These are phyloP conservation scores for Rutilus rutilus DNA, from an alignment of 2,113 vertebrate species.

Conservation along the genomic window DNA sequence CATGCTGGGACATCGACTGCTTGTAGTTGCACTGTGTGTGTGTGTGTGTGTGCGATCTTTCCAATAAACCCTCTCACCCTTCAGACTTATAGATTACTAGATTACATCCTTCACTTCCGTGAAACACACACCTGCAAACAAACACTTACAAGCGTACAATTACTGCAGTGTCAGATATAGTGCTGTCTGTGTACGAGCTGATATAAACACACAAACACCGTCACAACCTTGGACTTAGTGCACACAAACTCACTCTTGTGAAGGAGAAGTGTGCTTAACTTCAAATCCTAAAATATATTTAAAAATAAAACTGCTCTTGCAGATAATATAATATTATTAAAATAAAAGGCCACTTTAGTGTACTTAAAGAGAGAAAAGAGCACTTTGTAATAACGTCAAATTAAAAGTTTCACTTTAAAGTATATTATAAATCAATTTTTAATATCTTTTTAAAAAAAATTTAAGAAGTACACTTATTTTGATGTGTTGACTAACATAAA, in stretches of 20 bases:
- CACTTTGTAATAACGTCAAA: not conserved
- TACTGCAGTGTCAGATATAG: slow-evolving; percentile 41
- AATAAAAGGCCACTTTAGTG: not conserved
- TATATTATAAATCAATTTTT: not conserved
- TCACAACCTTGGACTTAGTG: not conserved
- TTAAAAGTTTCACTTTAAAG: not conserved
- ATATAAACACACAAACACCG: slow-evolving; percentile 25
- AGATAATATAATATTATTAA: not conserved
- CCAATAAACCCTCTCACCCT: slow-evolving; percentile 82
- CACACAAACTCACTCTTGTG: not conserved
- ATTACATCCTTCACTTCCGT: slow-evolving; percentile 38
- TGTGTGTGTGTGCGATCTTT: slow-evolving; percentile 54
- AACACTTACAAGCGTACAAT: slow-evolving; percentile 28
- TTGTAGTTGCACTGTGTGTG: slow-evolving; percentile 73
- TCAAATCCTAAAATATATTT: not conserved
- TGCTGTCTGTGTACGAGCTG: slow-evolving; percentile 8
- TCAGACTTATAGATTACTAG: slow-evolving; percentile 74
- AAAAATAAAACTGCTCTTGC: not conserved
- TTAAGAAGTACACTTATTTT: not conserved
- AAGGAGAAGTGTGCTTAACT: not conserved
- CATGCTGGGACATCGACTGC: slow-evolving; percentile 83
- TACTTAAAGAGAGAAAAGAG: not conserved
- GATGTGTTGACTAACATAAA: not conserved
- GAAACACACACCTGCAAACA: slow-evolving; percentile 42
- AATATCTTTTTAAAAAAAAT: not conserved